Percentiles rank a stretch among this genome's conserved stretches.
phyloP scores from a whole-genome alignment of 1,140 invertebrate species.

The Euglossa dilemma region DNA sequence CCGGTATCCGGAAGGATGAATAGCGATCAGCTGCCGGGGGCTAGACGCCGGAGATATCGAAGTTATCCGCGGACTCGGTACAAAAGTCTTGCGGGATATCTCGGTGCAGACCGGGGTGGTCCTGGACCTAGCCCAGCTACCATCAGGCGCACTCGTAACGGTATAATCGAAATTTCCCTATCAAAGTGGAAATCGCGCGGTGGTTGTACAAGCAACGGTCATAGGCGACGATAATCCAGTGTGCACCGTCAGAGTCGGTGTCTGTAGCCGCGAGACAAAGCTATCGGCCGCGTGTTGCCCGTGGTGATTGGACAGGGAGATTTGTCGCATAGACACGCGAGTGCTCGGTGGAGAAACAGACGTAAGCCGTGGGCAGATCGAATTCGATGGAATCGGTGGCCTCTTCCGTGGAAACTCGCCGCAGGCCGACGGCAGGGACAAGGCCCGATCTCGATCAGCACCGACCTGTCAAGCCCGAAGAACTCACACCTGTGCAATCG shows the following conservation, averaged over 20 bases:
- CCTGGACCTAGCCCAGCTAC: not conserved
- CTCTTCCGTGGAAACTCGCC: not conserved
- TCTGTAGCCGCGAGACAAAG: conserved; percentile 38
- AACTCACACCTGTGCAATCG: not conserved
- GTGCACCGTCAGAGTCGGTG: conserved; percentile 25
- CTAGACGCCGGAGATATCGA: not conserved
- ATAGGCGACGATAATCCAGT: conserved; percentile 36
- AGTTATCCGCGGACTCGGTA: not conserved
- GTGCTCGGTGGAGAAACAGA: not conserved
- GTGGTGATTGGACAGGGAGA: conserved; percentile 63
- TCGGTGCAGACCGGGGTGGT: not conserved
- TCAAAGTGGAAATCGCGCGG: not conserved
- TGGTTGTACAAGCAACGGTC: not conserved
- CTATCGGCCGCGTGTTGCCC: conserved; percentile 33
- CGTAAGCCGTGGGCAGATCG: not conserved
- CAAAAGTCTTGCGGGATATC: not conserved
- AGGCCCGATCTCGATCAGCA: not conserved
- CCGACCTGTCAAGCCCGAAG: not conserved
- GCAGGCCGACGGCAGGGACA: not conserved
- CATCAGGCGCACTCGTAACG: not conserved
- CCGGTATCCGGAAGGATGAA: not conserved
- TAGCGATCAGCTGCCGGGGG: not conserved
- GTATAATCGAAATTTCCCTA: not conserved
- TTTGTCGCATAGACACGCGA: conserved; percentile 43
- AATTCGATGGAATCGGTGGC: conserved; percentile 25